phyloP scores from a whole-genome alignment of 2,888 invertebrate genomes.

The Patella pellucida region DNA sequence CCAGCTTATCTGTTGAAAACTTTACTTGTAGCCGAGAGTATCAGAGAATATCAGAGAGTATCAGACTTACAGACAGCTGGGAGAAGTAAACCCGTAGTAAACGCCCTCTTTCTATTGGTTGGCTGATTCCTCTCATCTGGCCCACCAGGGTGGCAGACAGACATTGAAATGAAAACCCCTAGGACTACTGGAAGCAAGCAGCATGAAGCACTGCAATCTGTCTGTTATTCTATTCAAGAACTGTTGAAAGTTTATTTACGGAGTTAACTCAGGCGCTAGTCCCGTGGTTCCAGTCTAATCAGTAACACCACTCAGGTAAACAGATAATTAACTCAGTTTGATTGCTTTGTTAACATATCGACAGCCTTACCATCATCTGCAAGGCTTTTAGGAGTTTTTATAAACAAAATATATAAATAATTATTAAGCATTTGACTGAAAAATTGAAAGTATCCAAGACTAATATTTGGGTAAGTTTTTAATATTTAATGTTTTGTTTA shows the following conservation, averaged over 20 bases:
- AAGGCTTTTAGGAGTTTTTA: too few relatives aligned
- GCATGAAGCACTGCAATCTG: background rate
- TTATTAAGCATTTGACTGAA: too few relatives aligned
- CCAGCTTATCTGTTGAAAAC: conserved; percentile 7
- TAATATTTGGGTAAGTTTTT: too few relatives aligned
- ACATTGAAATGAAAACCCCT: background rate
- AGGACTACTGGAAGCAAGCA: conserved; percentile 1
- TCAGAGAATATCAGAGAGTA: too few relatives aligned
- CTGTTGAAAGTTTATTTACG: conserved; percentile 3
- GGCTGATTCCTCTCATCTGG: background rate
- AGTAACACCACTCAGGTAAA: background rate
- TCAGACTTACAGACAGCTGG: conserved; percentile 3
- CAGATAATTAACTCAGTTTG: background rate
- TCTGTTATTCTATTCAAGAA: conserved; percentile 2
- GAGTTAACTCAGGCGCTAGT: conserved; percentile 5
- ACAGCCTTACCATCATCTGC: too few relatives aligned
- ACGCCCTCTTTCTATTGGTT: background rate
- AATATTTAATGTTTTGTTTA: too few relatives aligned
- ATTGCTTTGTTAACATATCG: too few relatives aligned
- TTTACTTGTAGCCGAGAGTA: too few relatives aligned
- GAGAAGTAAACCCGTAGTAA: background rate
- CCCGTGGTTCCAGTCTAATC: background rate
- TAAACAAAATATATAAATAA: too few relatives aligned
- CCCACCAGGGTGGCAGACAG: background rate
- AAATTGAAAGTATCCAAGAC: too few relatives aligned